Conservation (phyloP, 2,888 invertebrate species). For the Acanthococcus lagerstroemiae region DNA sequence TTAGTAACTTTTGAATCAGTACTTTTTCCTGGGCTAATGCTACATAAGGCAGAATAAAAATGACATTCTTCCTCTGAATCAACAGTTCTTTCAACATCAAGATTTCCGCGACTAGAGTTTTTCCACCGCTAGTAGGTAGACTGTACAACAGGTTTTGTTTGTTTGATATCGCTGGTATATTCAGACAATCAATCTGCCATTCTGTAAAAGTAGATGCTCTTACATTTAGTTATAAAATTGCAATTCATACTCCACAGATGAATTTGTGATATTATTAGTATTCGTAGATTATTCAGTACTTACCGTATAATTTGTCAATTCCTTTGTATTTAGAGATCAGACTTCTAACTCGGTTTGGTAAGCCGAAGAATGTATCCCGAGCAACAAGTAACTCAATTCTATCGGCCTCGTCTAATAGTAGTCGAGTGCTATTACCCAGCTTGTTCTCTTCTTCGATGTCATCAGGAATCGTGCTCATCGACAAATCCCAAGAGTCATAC, state of each 20-base stretch:
- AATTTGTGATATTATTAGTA: background rate
- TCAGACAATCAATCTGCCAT: conserved; percentile 90
- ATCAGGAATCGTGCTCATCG: conserved; percentile 15
- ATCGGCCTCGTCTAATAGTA: background rate
- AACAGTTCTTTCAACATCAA: conserved; percentile 78
- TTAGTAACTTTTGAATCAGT: background rate
- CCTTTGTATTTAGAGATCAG: conserved; percentile 65
- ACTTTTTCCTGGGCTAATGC: conserved; percentile 95
- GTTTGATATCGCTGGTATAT: conserved; percentile 58
- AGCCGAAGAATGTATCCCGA: conserved; percentile 56
- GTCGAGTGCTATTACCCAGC: background rate
- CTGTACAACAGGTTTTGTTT: conserved; percentile 81
- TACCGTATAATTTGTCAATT: conserved; percentile 73
- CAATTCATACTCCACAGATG: conserved; percentile 9
- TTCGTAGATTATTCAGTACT: conserved; percentile 38
- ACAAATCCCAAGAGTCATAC: conserved; percentile 11
- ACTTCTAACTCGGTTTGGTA: conserved; percentile 58
- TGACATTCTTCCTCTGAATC: conserved; percentile 65
- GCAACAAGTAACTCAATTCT: background rate
- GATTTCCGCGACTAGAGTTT: conserved; percentile 93
- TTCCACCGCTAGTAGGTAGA: conserved; percentile 92
- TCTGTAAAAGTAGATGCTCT: conserved; percentile 48
- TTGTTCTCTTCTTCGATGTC: background rate
- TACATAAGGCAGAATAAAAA: conserved; percentile 88
- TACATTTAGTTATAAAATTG: conserved; percentile 27